A percentile compares a stretch with the other conserved stretches of the same genome.
These are phyloP conservation scores for Notodromas monacha DNA, from an alignment of 2,888 invertebrate species.

Conservation along the genomic window DNA sequence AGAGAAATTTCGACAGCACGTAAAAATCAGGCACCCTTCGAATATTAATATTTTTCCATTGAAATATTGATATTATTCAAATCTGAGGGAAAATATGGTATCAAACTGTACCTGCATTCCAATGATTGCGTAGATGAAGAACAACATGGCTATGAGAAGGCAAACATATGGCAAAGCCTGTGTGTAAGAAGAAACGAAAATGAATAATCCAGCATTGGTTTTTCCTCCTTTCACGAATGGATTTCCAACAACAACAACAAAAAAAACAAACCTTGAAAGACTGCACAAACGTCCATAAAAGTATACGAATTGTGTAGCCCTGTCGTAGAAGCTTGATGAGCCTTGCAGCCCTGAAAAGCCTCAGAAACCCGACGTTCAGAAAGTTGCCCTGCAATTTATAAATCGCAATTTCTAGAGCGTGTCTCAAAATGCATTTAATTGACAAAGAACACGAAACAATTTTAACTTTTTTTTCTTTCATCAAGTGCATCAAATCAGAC, in stretches of 20 bases:
- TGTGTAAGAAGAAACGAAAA: slow-evolving; percentile 10
- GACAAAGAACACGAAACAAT: too few relatives aligned
- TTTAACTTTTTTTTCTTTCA: too few relatives aligned
- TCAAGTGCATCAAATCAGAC: too few relatives aligned
- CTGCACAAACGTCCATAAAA: slow-evolving; percentile 99
- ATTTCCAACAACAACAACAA: too few relatives aligned
- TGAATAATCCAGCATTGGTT: neutral
- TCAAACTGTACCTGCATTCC: slow-evolving; percentile 62
- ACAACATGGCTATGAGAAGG: slow-evolving; percentile 97
- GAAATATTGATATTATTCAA: too few relatives aligned
- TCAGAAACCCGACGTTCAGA: slow-evolving; percentile 91
- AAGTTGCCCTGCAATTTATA: slow-evolving; percentile 46
- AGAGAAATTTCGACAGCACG: too few relatives aligned
- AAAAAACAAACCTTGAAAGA: slow-evolving; percentile 54
- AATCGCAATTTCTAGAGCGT: too few relatives aligned
- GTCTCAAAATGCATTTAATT: too few relatives aligned
- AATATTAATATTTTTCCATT: too few relatives aligned
- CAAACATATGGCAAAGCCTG: slow-evolving; percentile 98
- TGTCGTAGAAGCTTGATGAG: slow-evolving; percentile 94
- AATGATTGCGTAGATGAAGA: slow-evolving; percentile 99
- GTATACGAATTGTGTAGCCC: slow-evolving; percentile 96
- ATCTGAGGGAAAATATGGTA: too few relatives aligned
- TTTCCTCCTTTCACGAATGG: neutral
- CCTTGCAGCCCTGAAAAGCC: slow-evolving; percentile 93
- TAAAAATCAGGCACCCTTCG: too few relatives aligned